Conservation (phyloP, 2,113 vertebrate species). For the Phalacrocorax aristotelis region DNA sequence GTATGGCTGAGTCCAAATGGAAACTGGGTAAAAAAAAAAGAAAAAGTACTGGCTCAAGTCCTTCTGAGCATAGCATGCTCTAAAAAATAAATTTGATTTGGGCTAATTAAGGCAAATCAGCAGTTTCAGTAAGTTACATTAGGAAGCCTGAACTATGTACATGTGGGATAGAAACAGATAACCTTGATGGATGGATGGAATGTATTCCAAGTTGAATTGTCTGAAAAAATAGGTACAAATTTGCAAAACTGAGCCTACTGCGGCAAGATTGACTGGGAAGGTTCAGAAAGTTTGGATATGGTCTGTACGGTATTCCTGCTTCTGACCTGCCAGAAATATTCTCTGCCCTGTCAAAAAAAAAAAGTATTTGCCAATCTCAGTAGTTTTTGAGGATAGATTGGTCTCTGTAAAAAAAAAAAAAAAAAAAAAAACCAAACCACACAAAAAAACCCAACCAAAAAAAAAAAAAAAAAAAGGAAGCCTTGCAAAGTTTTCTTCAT, state of each 20-base stretch:
- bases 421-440: too few relatives aligned
- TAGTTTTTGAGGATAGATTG: neutral
- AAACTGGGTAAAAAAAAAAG: neutral
- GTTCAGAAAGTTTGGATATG: neutral
- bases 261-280: neutral
- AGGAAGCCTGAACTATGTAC: neutral
- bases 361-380: neutral
- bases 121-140: neutral
- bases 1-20: neutral
- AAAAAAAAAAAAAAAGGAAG: neutral
- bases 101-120: neutral
- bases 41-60: neutral
- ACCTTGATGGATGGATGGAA: neutral
- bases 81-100: neutral
- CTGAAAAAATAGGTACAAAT: neutral
- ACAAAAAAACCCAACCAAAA: too few relatives aligned
- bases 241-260: neutral
- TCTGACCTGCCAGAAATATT: neutral
- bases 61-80: neutral
- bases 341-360: neutral
- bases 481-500: neutral
- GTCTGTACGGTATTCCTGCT: neutral
- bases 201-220: neutral
- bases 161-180: neutral
- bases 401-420: neutral